Evolutionary conservation across 2,797 vertebrate species (phyloP).

Genomic region (Neopelma chrysocephalum): DNA sequence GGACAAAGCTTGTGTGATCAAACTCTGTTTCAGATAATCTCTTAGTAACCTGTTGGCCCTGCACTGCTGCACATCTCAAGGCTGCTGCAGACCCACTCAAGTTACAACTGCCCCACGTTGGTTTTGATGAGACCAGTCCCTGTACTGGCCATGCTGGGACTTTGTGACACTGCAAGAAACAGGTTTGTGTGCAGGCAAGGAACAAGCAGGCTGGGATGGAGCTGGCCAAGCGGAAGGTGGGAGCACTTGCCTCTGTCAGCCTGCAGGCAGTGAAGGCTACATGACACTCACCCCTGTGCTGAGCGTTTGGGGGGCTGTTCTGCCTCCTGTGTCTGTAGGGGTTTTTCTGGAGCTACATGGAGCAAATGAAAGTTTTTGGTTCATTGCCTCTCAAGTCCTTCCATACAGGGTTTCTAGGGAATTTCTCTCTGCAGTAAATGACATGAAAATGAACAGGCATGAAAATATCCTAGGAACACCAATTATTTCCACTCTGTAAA

Average conservation of each 20-base stretch:
- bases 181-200: not conserved
- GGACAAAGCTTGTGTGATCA: not conserved
- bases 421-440: not conserved
- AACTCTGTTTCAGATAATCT: not conserved
- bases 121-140: not conserved
- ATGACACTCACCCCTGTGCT: accelerated
- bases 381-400: not conserved
- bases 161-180: not conserved
- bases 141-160: not conserved
- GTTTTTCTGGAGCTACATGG: not conserved
- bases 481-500: not conserved
- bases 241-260: not conserved
- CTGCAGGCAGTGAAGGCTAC: not conserved
- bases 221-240: not conserved
- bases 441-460: not conserved
- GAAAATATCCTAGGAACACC: not conserved
- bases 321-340: not conserved
- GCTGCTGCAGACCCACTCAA: not conserved
- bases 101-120: not conserved
- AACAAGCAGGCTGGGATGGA: not conserved
- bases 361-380: not conserved
- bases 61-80: accelerated
- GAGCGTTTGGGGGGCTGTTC: not conserved
- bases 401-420: not conserved
- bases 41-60: not conserved